Evolutionary conservation across 2,797 vertebrate genomes (phyloP).

Genomic region (Clarias pachynema): DNA sequence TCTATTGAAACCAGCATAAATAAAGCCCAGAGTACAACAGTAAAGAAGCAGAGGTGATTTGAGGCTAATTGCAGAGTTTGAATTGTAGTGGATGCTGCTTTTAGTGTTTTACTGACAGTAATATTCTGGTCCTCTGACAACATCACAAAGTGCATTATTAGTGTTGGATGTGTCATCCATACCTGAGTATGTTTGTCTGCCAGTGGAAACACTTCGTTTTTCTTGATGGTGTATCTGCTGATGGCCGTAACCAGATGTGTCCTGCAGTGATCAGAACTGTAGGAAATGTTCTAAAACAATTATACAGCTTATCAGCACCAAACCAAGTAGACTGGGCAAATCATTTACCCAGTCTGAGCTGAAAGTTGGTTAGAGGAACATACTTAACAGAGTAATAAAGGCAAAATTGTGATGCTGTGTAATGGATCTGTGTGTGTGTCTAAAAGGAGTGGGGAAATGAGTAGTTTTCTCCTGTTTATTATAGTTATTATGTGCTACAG

Average conservation of each 20-base stretch:
- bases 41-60: background rate
- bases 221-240: background rate
- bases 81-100: background rate
- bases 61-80: background rate
- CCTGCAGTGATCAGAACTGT: background rate
- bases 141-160: background rate
- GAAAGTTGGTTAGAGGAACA: background rate
- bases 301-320: background rate
- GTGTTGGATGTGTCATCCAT: background rate
- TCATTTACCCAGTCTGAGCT: no score
- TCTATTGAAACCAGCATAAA: constrained; percentile 8
- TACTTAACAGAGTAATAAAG: background rate
- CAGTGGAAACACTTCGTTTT: background rate
- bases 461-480: background rate
- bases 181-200: background rate
- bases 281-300: background rate
- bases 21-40: background rate
- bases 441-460: no score
- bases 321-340: background rate
- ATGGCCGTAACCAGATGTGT: background rate
- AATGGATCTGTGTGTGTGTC: background rate
- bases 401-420: background rate
- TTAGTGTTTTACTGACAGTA: background rate
- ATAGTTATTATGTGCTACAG: background rate
- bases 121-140: background rate